Conservation (phyloP, 2,797 vertebrate species). For the Pteropus rufus region DNA sequence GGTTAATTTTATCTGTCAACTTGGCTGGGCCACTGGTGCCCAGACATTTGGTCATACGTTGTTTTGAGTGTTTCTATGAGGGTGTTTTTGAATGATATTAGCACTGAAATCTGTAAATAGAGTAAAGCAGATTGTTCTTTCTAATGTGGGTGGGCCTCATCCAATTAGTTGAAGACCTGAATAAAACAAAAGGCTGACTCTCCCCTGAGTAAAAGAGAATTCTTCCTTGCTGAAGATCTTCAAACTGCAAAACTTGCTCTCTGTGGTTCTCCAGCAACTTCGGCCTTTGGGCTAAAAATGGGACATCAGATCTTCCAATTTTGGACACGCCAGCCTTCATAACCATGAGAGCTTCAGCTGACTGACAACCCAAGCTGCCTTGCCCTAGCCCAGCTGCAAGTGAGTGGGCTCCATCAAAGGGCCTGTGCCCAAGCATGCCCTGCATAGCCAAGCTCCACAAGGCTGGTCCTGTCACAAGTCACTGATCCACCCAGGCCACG, state of each 20-base stretch:
- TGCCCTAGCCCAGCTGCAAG: not conserved
- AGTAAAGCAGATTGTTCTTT: not conserved
- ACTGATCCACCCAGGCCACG: not conserved
- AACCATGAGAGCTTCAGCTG: not conserved
- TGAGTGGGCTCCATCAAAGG: not conserved
- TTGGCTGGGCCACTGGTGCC: not conserved
- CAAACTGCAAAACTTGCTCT: rapidly evolving
- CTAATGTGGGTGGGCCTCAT: not conserved
- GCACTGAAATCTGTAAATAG: not conserved
- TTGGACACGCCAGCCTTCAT: not conserved
- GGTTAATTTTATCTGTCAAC: not conserved
- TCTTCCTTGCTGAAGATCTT: not conserved
- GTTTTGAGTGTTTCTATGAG: not conserved
- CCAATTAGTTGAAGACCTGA: not conserved
- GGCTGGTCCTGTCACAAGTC: rapidly evolving
- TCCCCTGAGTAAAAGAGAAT: not conserved
- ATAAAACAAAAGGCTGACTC: not conserved
- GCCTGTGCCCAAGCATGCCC: not conserved
- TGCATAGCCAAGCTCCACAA: not conserved
- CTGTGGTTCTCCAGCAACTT: not conserved
- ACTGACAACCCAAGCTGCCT: not conserved
- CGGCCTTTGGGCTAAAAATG: not conserved
- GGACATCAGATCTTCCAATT: not conserved
- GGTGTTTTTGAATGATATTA: not conserved
- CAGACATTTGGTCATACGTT: not conserved